Base-by-base conservation (phyloP, 2,113 vertebrate species). In the Beaufortia kweichowensis region DNA sequence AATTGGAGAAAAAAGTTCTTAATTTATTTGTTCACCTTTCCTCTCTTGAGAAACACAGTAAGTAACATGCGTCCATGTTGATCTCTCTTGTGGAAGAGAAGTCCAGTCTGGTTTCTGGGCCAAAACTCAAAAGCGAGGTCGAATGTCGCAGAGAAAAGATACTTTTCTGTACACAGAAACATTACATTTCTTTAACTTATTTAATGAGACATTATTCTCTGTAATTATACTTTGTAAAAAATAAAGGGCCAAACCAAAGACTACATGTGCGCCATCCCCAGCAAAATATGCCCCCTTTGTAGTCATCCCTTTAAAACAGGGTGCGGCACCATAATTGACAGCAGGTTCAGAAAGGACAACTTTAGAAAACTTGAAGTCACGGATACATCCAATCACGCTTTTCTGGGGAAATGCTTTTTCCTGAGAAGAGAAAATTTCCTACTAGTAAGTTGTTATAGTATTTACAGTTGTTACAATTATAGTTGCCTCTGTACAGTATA, bases 221-320 rank as follows among this genome's bases (percentile, higher is more conserved):
- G n/a, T n/a, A n/a, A n/a, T n/a, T n/a, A n/a, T n/a, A n/a, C 15
- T 46, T 46, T 28, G 15, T 59, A 28, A 5, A 31, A 41, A 56
- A 24, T 19, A 0, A 55, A 59, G n/a, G 7, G 19, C 12, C 80
- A 68, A 78, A 96, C 95, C 95, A 81, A 92, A 76, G 63, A 89
- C 61, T 12, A 94, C 33, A 24, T 94, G 90, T 53, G 93, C 93
- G 15, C 93, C 94, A 73, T 86, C 87, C 46, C 88, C 88, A 73
- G 91, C 91, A 82, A 98, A 96, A 84, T 92, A 94, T 17, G 91
- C 82, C 75, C 96, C 95, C 0, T 48, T 84, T 74, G 92, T 91
- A 69, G 84, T 79, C 64, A 83, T 79, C 35, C 81, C 83, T 23
- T 89, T 84, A 10, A 88, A 79, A 82, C 95, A 97, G 2, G 94